Conservation (phyloP, 1,140 invertebrate genomes). For the Drosophila aff. region DNA sequence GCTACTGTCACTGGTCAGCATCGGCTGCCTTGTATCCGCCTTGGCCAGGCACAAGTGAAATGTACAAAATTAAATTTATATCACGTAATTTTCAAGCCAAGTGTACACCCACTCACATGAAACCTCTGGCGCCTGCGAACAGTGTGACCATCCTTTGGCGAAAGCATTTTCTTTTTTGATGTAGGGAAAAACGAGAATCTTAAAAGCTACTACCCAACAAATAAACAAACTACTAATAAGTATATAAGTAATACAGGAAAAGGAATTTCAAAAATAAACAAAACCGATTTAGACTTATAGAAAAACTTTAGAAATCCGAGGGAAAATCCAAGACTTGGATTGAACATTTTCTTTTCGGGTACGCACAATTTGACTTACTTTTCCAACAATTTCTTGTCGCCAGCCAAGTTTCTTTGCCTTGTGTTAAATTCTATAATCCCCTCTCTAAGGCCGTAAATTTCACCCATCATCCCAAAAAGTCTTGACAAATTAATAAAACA, state of each 20-base stretch:
- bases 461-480: conserved; percentile 70
- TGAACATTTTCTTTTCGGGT: neutral
- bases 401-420: conserved; percentile 18
- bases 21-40: conserved; percentile 3
- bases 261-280: conserved; percentile 8
- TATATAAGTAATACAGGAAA: neutral
- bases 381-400: conserved; percentile 30
- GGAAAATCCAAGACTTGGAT: neutral
- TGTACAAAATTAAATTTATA: conserved; percentile 66
- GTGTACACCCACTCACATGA: conserved; percentile 34
- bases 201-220: neutral
- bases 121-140: conserved; percentile 8
- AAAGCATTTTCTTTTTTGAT: conserved; percentile 1
- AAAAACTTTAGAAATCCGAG: conserved; percentile 3
- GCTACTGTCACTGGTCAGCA: conserved; percentile 53
- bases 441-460: conserved; percentile 47
- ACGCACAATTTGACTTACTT: conserved; percentile 58
- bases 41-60: conserved; percentile 49
- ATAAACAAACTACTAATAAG: too few relatives aligned
- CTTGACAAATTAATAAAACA: conserved; percentile 78
- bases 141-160: neutral
- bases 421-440: conserved; percentile 45
- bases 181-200: neutral
- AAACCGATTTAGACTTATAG: conserved; percentile 6
- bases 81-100: conserved; percentile 60